Conservation (phyloP, 2,113 vertebrate species). For the Picathartes gymnocephalus region DNA sequence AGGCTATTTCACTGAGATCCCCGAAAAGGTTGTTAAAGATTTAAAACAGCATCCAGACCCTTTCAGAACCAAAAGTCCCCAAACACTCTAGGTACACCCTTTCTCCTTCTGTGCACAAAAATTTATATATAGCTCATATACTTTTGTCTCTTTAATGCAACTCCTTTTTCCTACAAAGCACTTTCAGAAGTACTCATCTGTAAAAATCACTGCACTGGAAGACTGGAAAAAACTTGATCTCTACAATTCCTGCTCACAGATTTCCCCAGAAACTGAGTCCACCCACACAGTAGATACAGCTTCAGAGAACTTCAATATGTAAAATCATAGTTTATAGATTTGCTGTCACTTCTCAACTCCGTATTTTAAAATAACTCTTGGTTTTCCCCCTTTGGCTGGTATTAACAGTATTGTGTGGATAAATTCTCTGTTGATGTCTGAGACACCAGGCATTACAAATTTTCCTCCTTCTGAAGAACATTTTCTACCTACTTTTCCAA, state of each 20-base stretch:
- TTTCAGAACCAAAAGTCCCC: not conserved
- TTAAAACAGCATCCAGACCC: not conserved
- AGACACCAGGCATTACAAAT: not conserved
- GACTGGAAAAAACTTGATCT: not conserved
- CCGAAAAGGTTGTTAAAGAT: not conserved
- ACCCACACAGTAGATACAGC: not conserved
- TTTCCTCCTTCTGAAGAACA: not conserved
- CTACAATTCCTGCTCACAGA: not conserved
- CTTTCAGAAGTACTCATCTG: not conserved
- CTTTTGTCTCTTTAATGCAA: not conserved
- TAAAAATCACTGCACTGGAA: not conserved
- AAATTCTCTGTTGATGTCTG: not conserved
- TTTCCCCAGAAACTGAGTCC: not conserved
- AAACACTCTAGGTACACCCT: not conserved
- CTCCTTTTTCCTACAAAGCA: not conserved
- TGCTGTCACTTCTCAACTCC: not conserved
- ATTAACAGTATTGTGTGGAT: not conserved
- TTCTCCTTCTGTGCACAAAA: not conserved
- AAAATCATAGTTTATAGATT: not conserved
- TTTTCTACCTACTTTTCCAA: not conserved
- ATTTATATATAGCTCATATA: not conserved
- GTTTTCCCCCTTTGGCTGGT: not conserved
- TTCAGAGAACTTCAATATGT: not conserved
- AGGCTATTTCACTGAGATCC: not conserved
- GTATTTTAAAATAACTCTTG: not conserved